Base-by-base conservation (phyloP, 2,113 vertebrate genomes). In the Uria lomvia region DNA sequence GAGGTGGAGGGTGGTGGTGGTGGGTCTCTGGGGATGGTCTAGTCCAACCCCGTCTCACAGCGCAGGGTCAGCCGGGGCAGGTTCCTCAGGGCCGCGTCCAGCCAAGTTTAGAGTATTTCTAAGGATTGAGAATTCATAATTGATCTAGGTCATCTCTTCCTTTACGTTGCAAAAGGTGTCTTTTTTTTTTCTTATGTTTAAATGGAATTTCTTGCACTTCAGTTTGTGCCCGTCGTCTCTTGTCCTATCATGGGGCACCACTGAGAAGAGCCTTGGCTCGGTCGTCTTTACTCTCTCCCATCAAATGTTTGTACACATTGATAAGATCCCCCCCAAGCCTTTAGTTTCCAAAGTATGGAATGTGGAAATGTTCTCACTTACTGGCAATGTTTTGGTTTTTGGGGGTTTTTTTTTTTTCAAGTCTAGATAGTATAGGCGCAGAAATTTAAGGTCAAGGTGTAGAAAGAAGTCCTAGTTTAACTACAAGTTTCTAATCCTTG, bases 21-120 rank as follows among this genome's bases (percentile, higher is more conserved):
- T 30, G 12, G 17, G 11, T 52, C 78, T 75, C 66, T 38, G 32
- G 66, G 50, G 62, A 68, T n/a, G 1, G 1, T 15, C 23, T 24
- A 13, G 58, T 52, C 34, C 26, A 23, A 1, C 27, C 9, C 36
- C 12, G 1, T 20, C 15, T 32, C 5, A 1, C 34, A 3, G 20
- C 43, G 38, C 38, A 15, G 32, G 67, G 58, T 89, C 76, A 76
- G 38, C 58, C 15, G 11, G 32, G 55, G 26, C 67, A 52, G 9
- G 12, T 55, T 76, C 49, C 53, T 76, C 30, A 40, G 55, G 70
- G 27, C 67, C 1, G 0, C 24, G 36, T 26, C 49, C 2, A 0
- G 1, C 42, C 15, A 36, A 47, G 21, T 65, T 36, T 24, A 49
- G 34, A 67, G 15, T 50, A 4, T 55, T 71, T 74, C 32, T 52